Base-by-base conservation (phyloP, 2,113 vertebrate genomes). In the Hemibagrus wyckioides region DNA sequence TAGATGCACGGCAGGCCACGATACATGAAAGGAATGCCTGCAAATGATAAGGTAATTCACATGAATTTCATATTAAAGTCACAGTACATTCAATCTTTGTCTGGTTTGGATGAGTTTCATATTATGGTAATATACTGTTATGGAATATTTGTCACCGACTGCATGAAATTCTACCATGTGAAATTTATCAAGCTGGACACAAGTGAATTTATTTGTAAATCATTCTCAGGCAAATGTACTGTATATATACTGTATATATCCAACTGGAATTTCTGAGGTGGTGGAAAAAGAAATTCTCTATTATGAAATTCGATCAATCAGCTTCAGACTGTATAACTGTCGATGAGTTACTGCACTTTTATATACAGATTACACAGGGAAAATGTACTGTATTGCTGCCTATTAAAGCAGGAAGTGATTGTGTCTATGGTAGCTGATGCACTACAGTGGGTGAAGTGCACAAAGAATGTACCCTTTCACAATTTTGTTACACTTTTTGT, bases 1-100 rank as follows among this genome's bases (percentile, higher is more conserved):
- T 99, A 98, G 85, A 96, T 94, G 89, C 97, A 99, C 5, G 98
- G 98, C 71, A 99, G 93, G 3, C 97, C 98, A 2, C 96, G 96
- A 89, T 98, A 97, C 89, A 96, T 94, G 88, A 97, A 97, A 1
- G 97, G 95, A 73, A 96, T 94, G 6, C 95, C 97, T 97, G 86
- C 6, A 23, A 77, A 52, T n/a, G 4, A 84, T n/a, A 44, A 15
- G 13, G 13, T 59, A 28, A 23, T 59, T 59, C 23, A 11, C 23
- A 11, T 56, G 1, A 75, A 14, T 44, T 5, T 36, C 59, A 1
- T 61, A 61, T 33, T 33, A 33, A 33, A 33, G 33, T 69, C 30
- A 73, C 8, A 41, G 10, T 23, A 39, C 36, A 73, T 19, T 73
- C n/a, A 17, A 67, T 23, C 11, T 39, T 71, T 71, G 7, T 36